Percentiles rank a stretch among this genome's conserved stretches.
phyloP scores from a whole-genome alignment of 2,797 vertebrate species.

The Benthosema pterotum region DNA sequence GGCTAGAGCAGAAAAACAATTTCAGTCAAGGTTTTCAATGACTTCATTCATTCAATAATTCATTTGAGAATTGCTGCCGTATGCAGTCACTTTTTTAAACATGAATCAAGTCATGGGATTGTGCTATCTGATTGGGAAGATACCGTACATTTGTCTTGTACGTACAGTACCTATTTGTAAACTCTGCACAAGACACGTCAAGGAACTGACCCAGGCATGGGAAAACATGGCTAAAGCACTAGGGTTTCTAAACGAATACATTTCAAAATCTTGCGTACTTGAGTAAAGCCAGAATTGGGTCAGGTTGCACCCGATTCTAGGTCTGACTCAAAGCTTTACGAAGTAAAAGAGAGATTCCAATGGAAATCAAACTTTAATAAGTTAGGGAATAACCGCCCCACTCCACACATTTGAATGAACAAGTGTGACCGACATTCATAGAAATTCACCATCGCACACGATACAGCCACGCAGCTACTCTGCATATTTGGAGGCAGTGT shows the following conservation, averaged over 20 bases:
- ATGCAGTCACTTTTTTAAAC: no score
- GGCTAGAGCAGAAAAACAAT: slow-evolving; percentile 66
- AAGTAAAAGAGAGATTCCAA: slow-evolving; percentile 30
- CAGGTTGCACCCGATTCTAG: slow-evolving; percentile 46
- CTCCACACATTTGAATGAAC: not conserved
- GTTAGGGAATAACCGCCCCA: slow-evolving; percentile 21
- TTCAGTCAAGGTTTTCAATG: not conserved
- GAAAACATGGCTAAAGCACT: slow-evolving; percentile 16
- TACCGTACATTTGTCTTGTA: not conserved
- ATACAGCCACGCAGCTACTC: not conserved
- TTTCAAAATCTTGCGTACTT: no score
- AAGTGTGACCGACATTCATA: not conserved
- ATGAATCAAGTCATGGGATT: no score
- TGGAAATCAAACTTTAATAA: slow-evolving; percentile 26
- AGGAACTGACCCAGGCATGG: not conserved
- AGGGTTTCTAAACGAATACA: slow-evolving; percentile 15
- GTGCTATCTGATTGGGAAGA: no score
- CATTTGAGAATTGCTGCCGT: no score
- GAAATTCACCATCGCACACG: not conserved
- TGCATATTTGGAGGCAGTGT: slow-evolving; percentile 11
- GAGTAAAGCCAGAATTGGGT: slow-evolving; percentile 59
- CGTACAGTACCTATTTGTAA: slow-evolving; percentile 3
- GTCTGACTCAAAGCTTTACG: slow-evolving; percentile 35
- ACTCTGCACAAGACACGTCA: slow-evolving; percentile 6
- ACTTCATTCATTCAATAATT: no score